Conservation (phyloP, 37 sponge, comb jelly and placozoan species). For the Mnemiopsis leidyi region DNA sequence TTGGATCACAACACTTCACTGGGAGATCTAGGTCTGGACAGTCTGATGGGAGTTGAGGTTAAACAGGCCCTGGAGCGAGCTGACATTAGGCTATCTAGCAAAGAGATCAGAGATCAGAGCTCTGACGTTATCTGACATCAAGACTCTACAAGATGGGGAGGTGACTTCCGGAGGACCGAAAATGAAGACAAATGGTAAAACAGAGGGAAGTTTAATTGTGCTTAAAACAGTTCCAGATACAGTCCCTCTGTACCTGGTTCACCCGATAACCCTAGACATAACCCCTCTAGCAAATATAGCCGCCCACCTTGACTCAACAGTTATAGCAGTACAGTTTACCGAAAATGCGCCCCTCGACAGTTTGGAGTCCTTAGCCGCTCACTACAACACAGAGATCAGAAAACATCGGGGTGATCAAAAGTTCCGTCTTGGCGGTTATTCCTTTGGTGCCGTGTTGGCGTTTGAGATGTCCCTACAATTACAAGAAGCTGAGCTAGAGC, state of each 20-base stretch:
- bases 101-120: conserved; percentile 37
- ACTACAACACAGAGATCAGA: not conserved
- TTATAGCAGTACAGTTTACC: conserved; percentile 11
- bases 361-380: not conserved
- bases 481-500: not conserved
- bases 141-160: not conserved
- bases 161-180: not conserved
- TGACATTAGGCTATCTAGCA: conserved; percentile 42
- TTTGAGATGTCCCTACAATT: conserved; percentile 46
- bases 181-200: not conserved
- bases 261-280: conserved; percentile 45
- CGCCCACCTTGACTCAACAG: not conserved
- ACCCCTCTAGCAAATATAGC: conserved; percentile 38
- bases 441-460: conserved; percentile 49
- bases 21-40: conserved; percentile 67
- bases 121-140: conserved; percentile 33
- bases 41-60: conserved; percentile 67
- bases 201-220: not conserved
- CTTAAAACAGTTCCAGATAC: not conserved
- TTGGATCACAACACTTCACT: conserved; percentile 56
- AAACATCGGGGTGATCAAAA: not conserved
- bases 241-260: conserved; percentile 22
- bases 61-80: conserved; percentile 64
- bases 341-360: not conserved
- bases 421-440: conserved; percentile 34